Evolutionary conservation across 2,888 invertebrate genomes (phyloP), one percentile per base, ranked within the genome.

Genomic region (Fragum fragum): DNA sequence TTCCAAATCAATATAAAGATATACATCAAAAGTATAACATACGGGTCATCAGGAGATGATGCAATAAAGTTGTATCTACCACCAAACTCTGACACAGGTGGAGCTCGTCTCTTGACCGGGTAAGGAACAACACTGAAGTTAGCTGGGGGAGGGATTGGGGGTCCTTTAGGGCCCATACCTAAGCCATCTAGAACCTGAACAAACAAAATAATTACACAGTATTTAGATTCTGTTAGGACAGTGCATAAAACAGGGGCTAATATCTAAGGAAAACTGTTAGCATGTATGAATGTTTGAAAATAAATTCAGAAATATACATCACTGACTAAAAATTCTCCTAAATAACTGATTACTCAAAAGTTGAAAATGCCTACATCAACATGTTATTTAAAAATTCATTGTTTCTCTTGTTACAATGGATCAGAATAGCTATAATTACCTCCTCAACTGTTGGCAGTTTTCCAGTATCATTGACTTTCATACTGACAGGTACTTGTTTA

Each of bases 91-190:
- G 92, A 90, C 71, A 93, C 88, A 70, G 91, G 90, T 21, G 94
- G 94, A 0, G 93, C 91, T 74, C 91, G 88, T 71, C 94, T 89
- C 87, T 94, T 94, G 5, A 93, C 93, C 16, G 95, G 94, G 87
- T 93, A 94, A 6, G 93, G 94, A 3, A 94, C 91, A 16, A 94
- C 94, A 79, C 90, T 89, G 87, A 95, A 95, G 28, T 87, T 81
- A n/a, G 94, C 94, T 57, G 93, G 90, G 3, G 94, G 94, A 11
- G 95, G 95, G 7, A 94, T 92, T 0, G 94, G 94, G 3, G 94
- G 94, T 16, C 94, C 95, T 28, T 88, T 89, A 0, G 93, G 92
- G 36, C 94, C 94, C 14, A 94, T 89, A 26, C 95, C 95, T 73
- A 95, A 89, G 7, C 94, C 95, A 89, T 95, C 94, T 71, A 94